These are phyloP conservation scores for Syrphus vitripennis DNA, from an alignment of 2,888 invertebrate species.

Conservation along the genomic window DNA sequence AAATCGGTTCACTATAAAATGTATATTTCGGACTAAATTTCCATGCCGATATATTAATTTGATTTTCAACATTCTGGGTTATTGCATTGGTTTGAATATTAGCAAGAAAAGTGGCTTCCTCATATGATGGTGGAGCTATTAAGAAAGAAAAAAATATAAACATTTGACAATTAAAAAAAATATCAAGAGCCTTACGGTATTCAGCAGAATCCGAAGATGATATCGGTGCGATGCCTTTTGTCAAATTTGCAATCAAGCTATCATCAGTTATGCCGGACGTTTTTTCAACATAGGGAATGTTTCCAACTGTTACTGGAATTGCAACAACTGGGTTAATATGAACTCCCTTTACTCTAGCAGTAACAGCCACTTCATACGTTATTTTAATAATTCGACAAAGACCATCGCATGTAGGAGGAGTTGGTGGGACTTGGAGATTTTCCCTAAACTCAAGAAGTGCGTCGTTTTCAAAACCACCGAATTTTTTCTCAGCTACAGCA, in stretches of 20 bases:
- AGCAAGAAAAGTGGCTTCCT: slow-evolving; percentile 22
- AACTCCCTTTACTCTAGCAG: slow-evolving; percentile 74
- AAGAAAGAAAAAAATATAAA: background rate
- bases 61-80: background rate
- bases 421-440: slow-evolving; percentile 76
- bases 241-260: slow-evolving; percentile 23
- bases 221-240: background rate
- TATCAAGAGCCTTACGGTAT: slow-evolving; percentile 13
- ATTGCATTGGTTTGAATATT: background rate
- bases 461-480: slow-evolving; percentile 74
- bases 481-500: slow-evolving; percentile 73
- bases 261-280: slow-evolving; percentile 26
- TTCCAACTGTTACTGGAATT: slow-evolving; percentile 79
- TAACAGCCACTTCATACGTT: slow-evolving; percentile 78
- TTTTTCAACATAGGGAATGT: slow-evolving; percentile 74
- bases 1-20: background rate
- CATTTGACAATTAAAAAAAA: no score
- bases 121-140: background rate
- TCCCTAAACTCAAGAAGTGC: slow-evolving; percentile 74
- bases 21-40: slow-evolving; percentile 46
- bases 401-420: slow-evolving; percentile 78
- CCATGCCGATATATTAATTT: slow-evolving; percentile 18
- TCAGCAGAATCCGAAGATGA: background rate
- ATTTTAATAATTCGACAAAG: slow-evolving; percentile 77
- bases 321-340: slow-evolving; percentile 75